Evolutionary conservation across 2,113 vertebrate genomes (phyloP), one percentile per base, ranked within the genome.

Genomic region (Mastomys natalensis): DNA sequence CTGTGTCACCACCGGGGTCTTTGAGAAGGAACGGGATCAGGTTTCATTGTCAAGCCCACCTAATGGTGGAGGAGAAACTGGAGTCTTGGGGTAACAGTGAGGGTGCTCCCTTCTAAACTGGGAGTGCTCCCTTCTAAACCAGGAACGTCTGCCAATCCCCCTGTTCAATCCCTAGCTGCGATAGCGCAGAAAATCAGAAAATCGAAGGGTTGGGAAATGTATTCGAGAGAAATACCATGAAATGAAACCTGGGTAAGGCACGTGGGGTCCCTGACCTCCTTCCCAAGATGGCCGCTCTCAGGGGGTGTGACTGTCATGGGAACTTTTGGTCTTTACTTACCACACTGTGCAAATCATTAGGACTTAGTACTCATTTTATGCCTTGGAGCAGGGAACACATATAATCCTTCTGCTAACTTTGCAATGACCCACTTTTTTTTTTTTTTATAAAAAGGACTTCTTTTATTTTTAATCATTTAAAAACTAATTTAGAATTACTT

Each of bases 251-350:
- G 26, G 16, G 45, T 13, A 31, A 12, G 40, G 5, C 0, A 4
- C 12, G 4, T 22, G 31, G 72, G 53, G 29, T 17, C 0, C 1
- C 53, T 0, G 2, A 40, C 40, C 16, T 45, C 9, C 0, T 0
- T 3, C 40, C 34, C n/a, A 0, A 1, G 87, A 66, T 8, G 17
- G 21, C 19, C 0, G 13, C n/a, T 80, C 45, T 16, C 0, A 0
- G 29, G 19, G 13, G 43, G 45, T 1, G 0, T 15, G 9, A 15
- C n/a, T 58, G 68, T 80, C 53, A 17, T 3, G n/a, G 29, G 78
- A 13, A 60, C 3, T 21, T 85, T 60, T 24, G 72, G 91, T 64
- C 26, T 87, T 92, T 60, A 60, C 51, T 53, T 34, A 22, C 21
- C 43, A 64, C 55, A 24, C 60, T 1, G 16, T 55, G 40, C 55